Base-by-base conservation (phyloP, 2,888 invertebrate genomes). In the Apodemia duryi region DNA sequence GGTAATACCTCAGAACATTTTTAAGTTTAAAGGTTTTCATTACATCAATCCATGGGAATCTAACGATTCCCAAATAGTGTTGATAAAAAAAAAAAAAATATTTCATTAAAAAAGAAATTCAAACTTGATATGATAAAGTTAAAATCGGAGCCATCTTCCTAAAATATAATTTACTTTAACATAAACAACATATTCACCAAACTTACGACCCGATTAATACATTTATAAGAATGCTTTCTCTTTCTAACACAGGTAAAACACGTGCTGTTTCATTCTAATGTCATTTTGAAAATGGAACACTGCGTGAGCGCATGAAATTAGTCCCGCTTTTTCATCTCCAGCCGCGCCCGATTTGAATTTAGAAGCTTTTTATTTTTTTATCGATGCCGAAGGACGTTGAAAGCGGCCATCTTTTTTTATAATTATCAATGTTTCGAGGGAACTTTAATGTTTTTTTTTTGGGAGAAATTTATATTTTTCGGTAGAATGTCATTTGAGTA, bases 191-290 rank as follows among this genome's bases (percentile, higher is more conserved):
- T 88, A 83, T 84, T 82, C 78, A 79, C 79, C 72, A 84, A 85
- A 90, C 86, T 88, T 90, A 90, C 81, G 85, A 84, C 73, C 77
- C 81, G 87, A 88, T 89, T 90, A 89, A 88, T 85, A 88, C 89
- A 89, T 90, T 88, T 85, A 85, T 88, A 81, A 86, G 79, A 71
- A 68, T 46, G 2, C 70, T 57, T 2, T 78, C 83, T 49, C 76
- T 64, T 29, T 84, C 76, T 68, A 63, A 65, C 79, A 6, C 66
- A 38, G 51, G 35, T 1, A 6, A 43, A 57, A 9, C 54, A 68
- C 67, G 9, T 2, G 11, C 46, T 57, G 38, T 84, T 83, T 66
- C 78, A 52, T 64, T 79, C 75, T 71, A 70, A 72, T 79, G 80
- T 84, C 84, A 83, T 88, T 87, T 88, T 81, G 83, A 86, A 86